Evolutionary conservation across 2,888 invertebrate species (phyloP).

Genomic region (Drosophila subquinaria): DNA sequence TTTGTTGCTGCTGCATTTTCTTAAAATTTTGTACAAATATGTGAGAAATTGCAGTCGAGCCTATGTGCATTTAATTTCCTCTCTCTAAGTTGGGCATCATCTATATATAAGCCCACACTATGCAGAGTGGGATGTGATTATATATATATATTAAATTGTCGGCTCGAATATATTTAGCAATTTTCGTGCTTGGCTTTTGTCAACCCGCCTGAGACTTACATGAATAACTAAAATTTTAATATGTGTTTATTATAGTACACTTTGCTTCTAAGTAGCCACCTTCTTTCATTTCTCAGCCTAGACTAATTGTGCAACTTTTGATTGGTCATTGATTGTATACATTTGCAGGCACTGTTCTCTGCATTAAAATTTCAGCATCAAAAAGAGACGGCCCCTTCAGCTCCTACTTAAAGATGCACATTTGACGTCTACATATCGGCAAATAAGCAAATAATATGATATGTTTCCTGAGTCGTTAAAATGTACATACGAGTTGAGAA

Average conservation of each 20-base stretch:
- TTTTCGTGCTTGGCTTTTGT: conserved; percentile 61
- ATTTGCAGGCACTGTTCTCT: conserved; percentile 57
- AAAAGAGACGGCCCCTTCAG: conserved; percentile 34
- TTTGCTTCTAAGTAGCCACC: conserved; percentile 65
- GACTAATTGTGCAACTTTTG: conserved; percentile 72
- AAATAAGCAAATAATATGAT: conserved; percentile 62
- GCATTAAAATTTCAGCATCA: conserved; percentile 70
- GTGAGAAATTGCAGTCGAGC: conserved; percentile 69
- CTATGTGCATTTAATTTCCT: conserved; percentile 59
- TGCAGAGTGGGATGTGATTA: conserved; percentile 3
- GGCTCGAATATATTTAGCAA: conserved; percentile 59
- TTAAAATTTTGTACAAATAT: conserved; percentile 82
- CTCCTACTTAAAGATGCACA: conserved; percentile 62
- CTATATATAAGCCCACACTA: conserved; percentile 20
- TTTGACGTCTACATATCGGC: conserved; percentile 61
- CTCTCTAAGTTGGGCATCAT: conserved; percentile 6
- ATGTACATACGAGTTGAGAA: conserved; percentile 8
- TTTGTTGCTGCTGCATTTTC: conserved; percentile 80
- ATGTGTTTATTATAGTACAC: conserved; percentile 74
- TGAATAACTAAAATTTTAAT: conserved; percentile 82
- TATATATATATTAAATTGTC: conserved; percentile 31
- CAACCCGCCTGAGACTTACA: conserved; percentile 72
- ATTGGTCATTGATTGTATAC: conserved; percentile 77
- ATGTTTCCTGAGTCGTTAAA: conserved; percentile 10
- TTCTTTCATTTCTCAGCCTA: neutral